These are phyloP conservation scores for Microhierax caerulescens DNA, from an alignment of 2,797 vertebrate species.

Conservation along the genomic window DNA sequence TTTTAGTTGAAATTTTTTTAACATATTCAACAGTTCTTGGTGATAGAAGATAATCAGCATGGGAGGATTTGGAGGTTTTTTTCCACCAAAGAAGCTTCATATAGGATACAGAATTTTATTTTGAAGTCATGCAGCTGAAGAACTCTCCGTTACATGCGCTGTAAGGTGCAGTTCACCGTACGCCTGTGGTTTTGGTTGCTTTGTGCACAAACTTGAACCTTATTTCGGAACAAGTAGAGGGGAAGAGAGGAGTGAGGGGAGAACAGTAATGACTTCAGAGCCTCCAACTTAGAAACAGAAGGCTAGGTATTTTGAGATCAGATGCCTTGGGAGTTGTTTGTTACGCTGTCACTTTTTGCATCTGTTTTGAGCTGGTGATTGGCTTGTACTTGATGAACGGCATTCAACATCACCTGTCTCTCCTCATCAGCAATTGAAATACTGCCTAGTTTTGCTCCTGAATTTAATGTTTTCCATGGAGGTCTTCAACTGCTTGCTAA, in stretches of 20 bases:
- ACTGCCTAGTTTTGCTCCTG: neutral
- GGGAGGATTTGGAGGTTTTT: neutral
- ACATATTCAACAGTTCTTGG: neutral
- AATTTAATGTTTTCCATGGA: neutral
- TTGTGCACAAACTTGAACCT: neutral
- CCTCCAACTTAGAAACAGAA: neutral
- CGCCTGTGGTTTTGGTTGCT: neutral
- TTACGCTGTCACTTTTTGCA: neutral
- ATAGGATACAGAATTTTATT: neutral
- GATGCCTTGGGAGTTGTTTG: neutral
- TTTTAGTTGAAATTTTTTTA: neutral
- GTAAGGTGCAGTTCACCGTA: neutral
- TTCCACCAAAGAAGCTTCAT: neutral
- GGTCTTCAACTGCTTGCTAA: neutral
- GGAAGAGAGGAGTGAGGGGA: neutral
- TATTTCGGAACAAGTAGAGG: neutral
- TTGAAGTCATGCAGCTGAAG: neutral
- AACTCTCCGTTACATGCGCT: fast-evolving
- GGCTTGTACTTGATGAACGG: neutral
- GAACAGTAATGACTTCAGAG: neutral
- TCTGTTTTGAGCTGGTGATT: neutral
- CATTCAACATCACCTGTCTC: neutral
- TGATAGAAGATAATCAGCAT: neutral
- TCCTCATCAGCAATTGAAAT: neutral
- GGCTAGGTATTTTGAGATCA: neutral